Conservation (phyloP, 2,888 invertebrate species). For the Odiellus spinosus region DNA sequence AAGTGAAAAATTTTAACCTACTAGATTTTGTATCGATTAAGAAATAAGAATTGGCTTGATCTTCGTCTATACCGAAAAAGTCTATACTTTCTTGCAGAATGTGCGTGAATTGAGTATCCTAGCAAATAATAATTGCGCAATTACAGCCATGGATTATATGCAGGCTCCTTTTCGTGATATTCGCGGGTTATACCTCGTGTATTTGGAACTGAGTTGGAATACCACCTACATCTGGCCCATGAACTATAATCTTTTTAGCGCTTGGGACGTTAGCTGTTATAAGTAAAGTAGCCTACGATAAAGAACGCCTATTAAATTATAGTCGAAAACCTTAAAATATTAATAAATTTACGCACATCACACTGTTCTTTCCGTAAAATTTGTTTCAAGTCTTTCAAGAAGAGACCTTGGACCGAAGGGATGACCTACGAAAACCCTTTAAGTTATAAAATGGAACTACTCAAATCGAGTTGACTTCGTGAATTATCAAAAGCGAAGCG, state of each 20-base stretch:
- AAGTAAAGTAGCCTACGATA: slow-evolving; percentile 57
- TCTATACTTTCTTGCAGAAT: slow-evolving; percentile 88
- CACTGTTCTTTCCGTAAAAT: slow-evolving; percentile 97
- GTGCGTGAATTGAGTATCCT: slow-evolving; percentile 89
- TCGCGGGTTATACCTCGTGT: slow-evolving; percentile 38
- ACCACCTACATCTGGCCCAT: slow-evolving; percentile 82
- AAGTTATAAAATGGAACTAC: slow-evolving; percentile 18
- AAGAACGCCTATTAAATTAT: slow-evolving; percentile 1
- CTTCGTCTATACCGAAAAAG: slow-evolving; percentile 90
- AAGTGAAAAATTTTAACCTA: slow-evolving; percentile 35
- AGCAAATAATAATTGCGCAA: slow-evolving; percentile 30
- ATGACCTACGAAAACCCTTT: slow-evolving; percentile 53
- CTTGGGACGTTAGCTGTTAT: slow-evolving; percentile 97
- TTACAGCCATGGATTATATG: too few species aligned
- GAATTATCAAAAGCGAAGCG: too few species aligned
- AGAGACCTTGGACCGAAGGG: slow-evolving; percentile 95
- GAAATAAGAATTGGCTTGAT: slow-evolving; percentile 72
- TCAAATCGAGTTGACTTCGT: neutral
- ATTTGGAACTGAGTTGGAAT: slow-evolving; percentile 98
- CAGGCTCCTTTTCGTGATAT: too few species aligned
- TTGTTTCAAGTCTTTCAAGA: slow-evolving; percentile 98
- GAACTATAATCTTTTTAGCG: slow-evolving; percentile 95
- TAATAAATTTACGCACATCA: slow-evolving; percentile 45
- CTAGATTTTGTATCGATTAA: slow-evolving; percentile 97
- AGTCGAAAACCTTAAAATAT: neutral